A percentile compares a stretch with the other conserved stretches of the same genome.
Evolutionary conservation across 1,140 invertebrate genomes (phyloP).

Genomic region (Pseudomyrmex flavicornis): DNA sequence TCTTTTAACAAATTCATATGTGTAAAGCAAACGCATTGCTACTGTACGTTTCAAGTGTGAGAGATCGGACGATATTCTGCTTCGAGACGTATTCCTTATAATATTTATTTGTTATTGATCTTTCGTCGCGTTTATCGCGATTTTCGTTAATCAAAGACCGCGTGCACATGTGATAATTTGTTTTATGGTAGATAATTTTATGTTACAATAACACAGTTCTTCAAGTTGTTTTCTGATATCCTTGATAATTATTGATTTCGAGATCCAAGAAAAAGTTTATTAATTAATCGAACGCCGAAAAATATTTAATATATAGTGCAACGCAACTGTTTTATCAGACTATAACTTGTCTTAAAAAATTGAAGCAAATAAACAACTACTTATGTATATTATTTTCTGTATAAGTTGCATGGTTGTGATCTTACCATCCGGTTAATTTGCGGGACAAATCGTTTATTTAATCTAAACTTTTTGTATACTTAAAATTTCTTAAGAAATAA

Average conservation of each 20-base stretch:
- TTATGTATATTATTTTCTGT: neutral
- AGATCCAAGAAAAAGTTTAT: neutral
- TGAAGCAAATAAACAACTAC: slow-evolving; percentile 14
- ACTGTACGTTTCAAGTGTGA: neutral
- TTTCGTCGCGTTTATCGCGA: neutral
- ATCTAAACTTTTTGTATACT: neutral
- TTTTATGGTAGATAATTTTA: slow-evolving; percentile 31
- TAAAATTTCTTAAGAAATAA: neutral
- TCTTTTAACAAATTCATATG: neutral
- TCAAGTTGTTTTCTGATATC: neutral
- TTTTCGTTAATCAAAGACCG: slow-evolving; percentile 1
- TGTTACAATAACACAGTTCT: slow-evolving; percentile 33
- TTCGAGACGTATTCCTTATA: neutral
- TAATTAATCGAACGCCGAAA: neutral
- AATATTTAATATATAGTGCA: neutral
- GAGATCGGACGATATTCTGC: neutral
- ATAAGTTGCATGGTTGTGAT: neutral
- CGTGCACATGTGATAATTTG: slow-evolving; percentile 47
- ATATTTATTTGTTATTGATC: neutral
- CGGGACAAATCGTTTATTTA: neutral
- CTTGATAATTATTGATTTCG: slow-evolving; percentile 14
- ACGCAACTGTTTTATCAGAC: slow-evolving; percentile 23
- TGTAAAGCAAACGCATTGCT: neutral
- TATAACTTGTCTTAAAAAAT: neutral
- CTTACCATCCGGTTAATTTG: neutral